Evolutionary conservation across 1,140 invertebrate genomes (phyloP).

Genomic region (Mylabris phalerata): DNA sequence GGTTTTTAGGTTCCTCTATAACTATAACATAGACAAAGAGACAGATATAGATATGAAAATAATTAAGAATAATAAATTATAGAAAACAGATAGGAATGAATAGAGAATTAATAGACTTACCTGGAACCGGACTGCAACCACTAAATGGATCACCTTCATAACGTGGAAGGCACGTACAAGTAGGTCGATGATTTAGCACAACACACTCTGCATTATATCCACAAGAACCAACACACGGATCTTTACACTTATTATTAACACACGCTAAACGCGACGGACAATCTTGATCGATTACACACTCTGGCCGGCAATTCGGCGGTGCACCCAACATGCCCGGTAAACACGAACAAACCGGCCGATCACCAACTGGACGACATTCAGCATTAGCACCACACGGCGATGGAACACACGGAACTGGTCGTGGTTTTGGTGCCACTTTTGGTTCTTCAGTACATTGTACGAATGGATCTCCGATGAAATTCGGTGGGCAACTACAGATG

Average conservation of each 20-base stretch:
- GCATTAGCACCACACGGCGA: constrained; percentile 79
- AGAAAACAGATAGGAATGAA: background rate
- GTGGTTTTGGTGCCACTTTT: constrained; percentile 26
- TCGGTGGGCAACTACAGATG: constrained; percentile 71
- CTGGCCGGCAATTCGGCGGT: constrained; percentile 68
- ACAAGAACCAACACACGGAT: constrained; percentile 78
- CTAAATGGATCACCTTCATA: constrained; percentile 78
- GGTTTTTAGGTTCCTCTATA: constrained; percentile 47
- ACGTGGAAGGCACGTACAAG: constrained; percentile 66
- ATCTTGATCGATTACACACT: constrained; percentile 72
- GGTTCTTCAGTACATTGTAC: constrained; percentile 52
- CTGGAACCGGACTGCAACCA: constrained; percentile 60
- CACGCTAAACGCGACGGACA: constrained; percentile 73
- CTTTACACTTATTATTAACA: constrained; percentile 64
- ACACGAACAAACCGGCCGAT: constrained; percentile 69
- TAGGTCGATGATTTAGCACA: constrained; percentile 68
- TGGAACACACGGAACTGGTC: constrained; percentile 62
- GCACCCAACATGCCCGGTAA: constrained; percentile 73
- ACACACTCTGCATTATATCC: constrained; percentile 73
- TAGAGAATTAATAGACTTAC: constrained; percentile 44
- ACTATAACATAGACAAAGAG: constrained; percentile 23
- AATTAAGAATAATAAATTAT: constrained; percentile 6
- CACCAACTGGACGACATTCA: constrained; percentile 61
- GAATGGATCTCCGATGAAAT: constrained; percentile 75
- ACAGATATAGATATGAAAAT: constrained; percentile 1